Base-by-base conservation (phyloP, 2,888 invertebrate species). In the Empis livida region DNA sequence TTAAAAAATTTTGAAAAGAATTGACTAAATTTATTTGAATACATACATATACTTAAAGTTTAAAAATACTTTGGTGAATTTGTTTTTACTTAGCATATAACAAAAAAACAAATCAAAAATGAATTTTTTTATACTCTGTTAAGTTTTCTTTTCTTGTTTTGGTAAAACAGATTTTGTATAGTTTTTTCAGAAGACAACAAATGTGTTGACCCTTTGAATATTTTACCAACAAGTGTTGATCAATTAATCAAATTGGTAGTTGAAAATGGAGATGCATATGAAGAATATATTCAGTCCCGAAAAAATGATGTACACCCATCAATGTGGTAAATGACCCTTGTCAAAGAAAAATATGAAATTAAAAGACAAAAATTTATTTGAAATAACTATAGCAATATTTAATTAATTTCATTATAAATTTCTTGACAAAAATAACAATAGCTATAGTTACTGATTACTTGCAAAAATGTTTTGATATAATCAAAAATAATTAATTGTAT, bases 261-360 rank as follows among this genome's bases (percentile, higher is more conserved):
- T 65, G 68, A 71, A 70, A 75, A 75, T 70, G 78, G 78, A 62
- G 78, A 78, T 73, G 76, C 73, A 67, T 78, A 76, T 73, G 79
- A 79, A 76, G 76, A 75, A 71, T 75, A 75, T 69, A 75, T 79
- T 73, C 65, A 65, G 58, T 60, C 64, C 61, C 64, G 20, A 46
- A 70, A 64, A 64, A 67, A 65, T 63, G 66, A 67, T 56, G 61
- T 69, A 57, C 67, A 65, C 59, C 61, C 69, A 58, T 61, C 65
- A 57, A 59, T 70, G 64, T 67, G 69, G 69, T 70, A 69, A 70
- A 51, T 35, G 35, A 35, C 35, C n/a, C n/a, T n/a, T 35, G 35
- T 13, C n/a, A 35, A 35, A 35, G n/a, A 35, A 35, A 35, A 35
- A 35, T 35, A 13, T 35, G 35, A 35, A 27, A 35, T 35, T 35